These are phyloP conservation scores for Babyrousa celebensis DNA, from an alignment of 2,797 vertebrate species.

Conservation along the genomic window DNA sequence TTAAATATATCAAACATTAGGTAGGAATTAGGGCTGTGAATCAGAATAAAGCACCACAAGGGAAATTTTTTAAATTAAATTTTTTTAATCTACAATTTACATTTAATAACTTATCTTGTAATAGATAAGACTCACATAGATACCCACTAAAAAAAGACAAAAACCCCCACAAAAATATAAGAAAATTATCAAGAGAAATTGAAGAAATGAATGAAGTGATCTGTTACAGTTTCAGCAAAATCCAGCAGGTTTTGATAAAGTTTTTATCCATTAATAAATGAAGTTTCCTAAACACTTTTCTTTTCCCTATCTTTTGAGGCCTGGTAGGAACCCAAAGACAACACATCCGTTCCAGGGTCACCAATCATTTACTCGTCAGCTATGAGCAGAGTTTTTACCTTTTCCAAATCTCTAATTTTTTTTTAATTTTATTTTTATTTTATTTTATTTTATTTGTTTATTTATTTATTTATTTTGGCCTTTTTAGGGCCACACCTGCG, in stretches of 20 bases:
- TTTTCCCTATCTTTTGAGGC: neutral
- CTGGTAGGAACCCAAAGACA: neutral
- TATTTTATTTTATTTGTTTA: neutral
- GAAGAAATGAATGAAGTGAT: slow-evolving; percentile 44
- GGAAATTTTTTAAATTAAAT: slow-evolving; percentile 8
- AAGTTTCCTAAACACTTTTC: neutral
- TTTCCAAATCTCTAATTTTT: slow-evolving; percentile 38
- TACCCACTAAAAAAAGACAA: neutral
- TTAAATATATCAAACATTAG: slow-evolving; percentile 29
- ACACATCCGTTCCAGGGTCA: neutral
- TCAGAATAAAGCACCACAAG: slow-evolving; percentile 60
- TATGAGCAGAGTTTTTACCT: neutral
- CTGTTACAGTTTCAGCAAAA: neutral
- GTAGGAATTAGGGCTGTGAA: slow-evolving; percentile 37
- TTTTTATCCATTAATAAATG: slow-evolving; percentile 42
- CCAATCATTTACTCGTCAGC: neutral
- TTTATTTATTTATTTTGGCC: neutral
- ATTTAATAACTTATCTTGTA: slow-evolving; percentile 31
- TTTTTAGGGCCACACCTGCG: no score
- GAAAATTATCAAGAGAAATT: slow-evolving; percentile 33
- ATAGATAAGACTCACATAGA: neutral
- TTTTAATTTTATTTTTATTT: no score
- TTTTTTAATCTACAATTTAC: neutral
- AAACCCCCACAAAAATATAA: neutral
- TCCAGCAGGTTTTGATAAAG: neutral